A percentile compares a stretch with the other conserved stretches of the same genome.
These are phyloP conservation scores for Thalassarche chlororhynchos DNA, from an alignment of 2,113 vertebrate species.

Conservation along the genomic window DNA sequence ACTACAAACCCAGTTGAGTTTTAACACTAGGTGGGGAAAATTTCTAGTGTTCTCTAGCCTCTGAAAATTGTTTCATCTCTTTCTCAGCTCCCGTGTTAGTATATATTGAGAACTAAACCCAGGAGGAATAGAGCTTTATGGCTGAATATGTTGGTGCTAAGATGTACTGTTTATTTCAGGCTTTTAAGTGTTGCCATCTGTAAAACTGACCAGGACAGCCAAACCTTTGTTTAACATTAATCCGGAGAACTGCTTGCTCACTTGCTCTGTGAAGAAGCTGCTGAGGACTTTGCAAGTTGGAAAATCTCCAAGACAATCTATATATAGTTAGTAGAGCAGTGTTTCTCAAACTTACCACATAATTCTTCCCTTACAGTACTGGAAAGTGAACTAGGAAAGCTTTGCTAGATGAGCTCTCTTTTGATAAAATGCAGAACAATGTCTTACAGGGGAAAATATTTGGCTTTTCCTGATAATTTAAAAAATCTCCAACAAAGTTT, in stretches of 20 bases:
- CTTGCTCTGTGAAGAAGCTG: conserved; percentile 8
- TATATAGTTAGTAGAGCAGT: not conserved
- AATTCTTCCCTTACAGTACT: not conserved
- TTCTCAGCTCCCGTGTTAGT: not conserved
- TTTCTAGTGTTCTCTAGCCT: not conserved
- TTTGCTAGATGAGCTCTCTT: not conserved
- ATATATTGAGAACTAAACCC: not conserved
- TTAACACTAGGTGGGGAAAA: not conserved
- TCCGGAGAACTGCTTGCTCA: not conserved
- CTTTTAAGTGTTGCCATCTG: not conserved
- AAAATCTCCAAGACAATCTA: conserved; percentile 14
- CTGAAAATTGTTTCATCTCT: not conserved
- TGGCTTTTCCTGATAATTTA: not conserved
- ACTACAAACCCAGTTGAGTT: not conserved
- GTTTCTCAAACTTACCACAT: not conserved
- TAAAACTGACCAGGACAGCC: conserved; percentile 2
- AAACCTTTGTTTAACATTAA: not conserved
- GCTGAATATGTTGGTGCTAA: not conserved
- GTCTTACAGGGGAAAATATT: not conserved
- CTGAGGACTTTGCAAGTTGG: conserved; percentile 37
- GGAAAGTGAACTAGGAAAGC: not conserved
- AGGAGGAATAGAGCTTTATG: not conserved
- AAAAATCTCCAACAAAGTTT: not conserved
- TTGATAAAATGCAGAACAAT: not conserved
- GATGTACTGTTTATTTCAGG: conserved; percentile 4